Evolutionary conservation across 2,113 vertebrate genomes (phyloP).

Genomic region (Loxodonta africana): DNA sequence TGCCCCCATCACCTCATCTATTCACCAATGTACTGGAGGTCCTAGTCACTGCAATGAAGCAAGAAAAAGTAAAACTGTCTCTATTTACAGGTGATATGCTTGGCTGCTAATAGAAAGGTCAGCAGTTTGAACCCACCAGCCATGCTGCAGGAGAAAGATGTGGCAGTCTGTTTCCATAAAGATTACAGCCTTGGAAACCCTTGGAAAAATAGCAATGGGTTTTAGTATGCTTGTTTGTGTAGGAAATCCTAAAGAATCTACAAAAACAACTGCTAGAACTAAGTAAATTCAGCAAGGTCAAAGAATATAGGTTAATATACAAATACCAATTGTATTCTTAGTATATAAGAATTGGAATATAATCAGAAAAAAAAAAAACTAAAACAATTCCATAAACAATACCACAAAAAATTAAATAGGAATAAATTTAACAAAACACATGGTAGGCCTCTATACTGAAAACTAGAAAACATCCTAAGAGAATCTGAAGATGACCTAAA

Average conservation of each 20-base stretch:
- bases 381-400: neutral
- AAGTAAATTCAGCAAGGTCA: conserved; percentile 9
- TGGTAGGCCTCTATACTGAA: too few species aligned
- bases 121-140: too few species aligned
- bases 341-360: neutral
- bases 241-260: neutral
- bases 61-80: too few species aligned
- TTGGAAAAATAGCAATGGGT: too few species aligned
- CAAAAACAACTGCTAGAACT: neutral
- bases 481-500: conserved; percentile 14
- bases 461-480: neutral
- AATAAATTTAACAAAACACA: too few species aligned
- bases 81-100: too few species aligned
- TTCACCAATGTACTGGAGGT: too few species aligned
- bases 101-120: too few species aligned
- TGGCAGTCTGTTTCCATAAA: too few species aligned
- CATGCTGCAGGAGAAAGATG: too few species aligned
- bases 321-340: conserved; percentile 8
- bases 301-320: neutral
- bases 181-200: too few species aligned
- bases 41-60: too few species aligned
- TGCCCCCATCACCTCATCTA: neutral
- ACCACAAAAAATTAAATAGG: neutral
- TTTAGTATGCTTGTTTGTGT: neutral
- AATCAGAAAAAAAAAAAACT: neutral